Evolutionary conservation across 2,113 vertebrate genomes (phyloP).

Genomic region (Ictalurus punctatus): DNA sequence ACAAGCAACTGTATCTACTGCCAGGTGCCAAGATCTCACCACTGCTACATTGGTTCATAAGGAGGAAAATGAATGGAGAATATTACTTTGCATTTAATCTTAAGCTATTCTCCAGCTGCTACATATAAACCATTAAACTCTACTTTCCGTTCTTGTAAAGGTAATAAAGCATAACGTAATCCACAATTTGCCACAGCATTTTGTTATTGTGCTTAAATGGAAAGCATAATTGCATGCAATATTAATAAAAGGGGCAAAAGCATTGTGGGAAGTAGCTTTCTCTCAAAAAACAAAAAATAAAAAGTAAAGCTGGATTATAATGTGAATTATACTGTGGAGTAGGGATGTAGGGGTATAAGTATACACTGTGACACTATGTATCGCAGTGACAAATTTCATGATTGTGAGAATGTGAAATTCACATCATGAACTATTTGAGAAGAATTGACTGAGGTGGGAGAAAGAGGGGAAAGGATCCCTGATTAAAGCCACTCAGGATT

Average conservation of each 20-base stretch:
- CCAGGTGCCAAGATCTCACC: background rate
- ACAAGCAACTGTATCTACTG: background rate
- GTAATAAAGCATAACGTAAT: background rate
- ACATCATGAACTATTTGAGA: background rate
- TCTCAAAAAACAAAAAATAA: background rate
- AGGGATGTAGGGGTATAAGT: background rate
- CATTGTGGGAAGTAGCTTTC: background rate
- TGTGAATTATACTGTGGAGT: background rate
- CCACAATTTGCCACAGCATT: background rate
- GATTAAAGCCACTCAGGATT: too few relatives aligned
- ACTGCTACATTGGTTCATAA: background rate
- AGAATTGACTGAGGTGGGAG: too few relatives aligned
- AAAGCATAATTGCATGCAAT: background rate
- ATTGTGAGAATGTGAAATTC: background rate
- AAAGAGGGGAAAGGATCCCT: too few relatives aligned
- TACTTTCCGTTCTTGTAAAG: background rate
- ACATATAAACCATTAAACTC: background rate
- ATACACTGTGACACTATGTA: background rate
- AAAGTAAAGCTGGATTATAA: background rate
- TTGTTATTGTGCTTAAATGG: background rate
- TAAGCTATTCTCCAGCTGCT: background rate
- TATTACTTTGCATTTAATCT: background rate
- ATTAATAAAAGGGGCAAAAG: background rate
- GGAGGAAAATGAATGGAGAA: background rate
- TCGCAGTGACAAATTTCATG: background rate